Conservation (phyloP, 2,888 invertebrate genomes). For the Caradrina clavipalpis region DNA sequence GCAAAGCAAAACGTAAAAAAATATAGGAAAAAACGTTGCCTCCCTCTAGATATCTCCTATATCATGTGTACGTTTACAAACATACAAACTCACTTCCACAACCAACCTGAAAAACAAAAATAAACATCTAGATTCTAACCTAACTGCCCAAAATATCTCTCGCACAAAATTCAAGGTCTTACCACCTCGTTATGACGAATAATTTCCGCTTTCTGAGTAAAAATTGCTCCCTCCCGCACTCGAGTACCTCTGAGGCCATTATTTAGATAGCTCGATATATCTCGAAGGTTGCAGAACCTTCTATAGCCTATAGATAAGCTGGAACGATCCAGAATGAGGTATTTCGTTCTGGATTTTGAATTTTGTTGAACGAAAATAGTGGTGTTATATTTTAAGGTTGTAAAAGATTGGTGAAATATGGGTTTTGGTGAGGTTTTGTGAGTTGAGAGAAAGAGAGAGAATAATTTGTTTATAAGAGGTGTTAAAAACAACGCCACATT, state of each 20-base stretch:
- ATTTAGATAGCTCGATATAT: conserved; percentile 57
- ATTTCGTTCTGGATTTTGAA: conserved; percentile 22
- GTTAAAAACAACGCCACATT: too few species aligned
- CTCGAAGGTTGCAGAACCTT: conserved; percentile 32
- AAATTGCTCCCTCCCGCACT: conserved; percentile 49
- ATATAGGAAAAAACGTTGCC: too few species aligned
- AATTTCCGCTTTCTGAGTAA: conserved; percentile 60
- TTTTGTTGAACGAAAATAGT: conserved; percentile 18
- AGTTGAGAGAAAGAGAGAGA: too few species aligned
- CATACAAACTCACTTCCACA: not conserved
- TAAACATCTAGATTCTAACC: conserved; percentile 18
- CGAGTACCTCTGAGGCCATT: conserved; percentile 37
- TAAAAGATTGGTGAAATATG: conserved; percentile 5
- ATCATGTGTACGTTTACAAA: too few species aligned
- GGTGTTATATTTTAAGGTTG: conserved; percentile 7
- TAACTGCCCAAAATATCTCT: conserved; percentile 25
- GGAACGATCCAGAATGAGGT: conserved; percentile 39
- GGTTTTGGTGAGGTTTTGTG: too few species aligned
- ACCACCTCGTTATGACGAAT: conserved; percentile 38
- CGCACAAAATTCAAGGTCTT: conserved; percentile 36
- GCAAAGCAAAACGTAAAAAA: too few species aligned
- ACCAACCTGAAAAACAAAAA: not conserved
- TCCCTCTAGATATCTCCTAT: too few species aligned
- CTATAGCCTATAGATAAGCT: conserved; percentile 57
- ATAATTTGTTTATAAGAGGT: too few species aligned